Percentiles rank a stretch among this genome's conserved stretches.
These are phyloP conservation scores for Epinephelus cyanopodus DNA, from an alignment of 2,113 vertebrate genomes.

Conservation along the genomic window DNA sequence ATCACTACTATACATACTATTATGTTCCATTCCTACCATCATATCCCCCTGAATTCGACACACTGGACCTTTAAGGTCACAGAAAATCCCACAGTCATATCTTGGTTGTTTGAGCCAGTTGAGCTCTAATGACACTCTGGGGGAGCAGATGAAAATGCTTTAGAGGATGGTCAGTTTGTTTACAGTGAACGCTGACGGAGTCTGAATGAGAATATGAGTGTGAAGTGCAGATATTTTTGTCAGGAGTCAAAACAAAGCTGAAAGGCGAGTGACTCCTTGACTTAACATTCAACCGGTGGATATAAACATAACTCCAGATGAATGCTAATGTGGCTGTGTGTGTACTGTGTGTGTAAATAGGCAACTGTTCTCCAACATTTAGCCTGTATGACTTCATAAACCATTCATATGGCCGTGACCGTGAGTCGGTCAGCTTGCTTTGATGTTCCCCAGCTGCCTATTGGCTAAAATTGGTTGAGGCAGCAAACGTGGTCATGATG, in stretches of 20 bases:
- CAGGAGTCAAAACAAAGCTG: neutral
- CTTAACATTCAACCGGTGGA: slow-evolving; percentile 7
- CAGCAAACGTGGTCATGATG: neutral
- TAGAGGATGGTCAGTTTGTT: neutral
- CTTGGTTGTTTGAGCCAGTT: neutral
- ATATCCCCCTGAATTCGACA: too few relatives aligned
- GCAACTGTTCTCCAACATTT: neutral
- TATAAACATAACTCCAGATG: neutral
- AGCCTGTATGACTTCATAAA: neutral
- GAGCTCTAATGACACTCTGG: neutral
- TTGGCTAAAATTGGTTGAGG: neutral
- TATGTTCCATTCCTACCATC: too few relatives aligned
- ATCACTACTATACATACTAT: too few relatives aligned
- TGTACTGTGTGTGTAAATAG: neutral
- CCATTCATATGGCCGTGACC: neutral
- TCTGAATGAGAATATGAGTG: neutral
- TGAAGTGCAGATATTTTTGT: too few relatives aligned
- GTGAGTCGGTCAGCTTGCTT: too few relatives aligned
- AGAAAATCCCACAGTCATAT: neutral
- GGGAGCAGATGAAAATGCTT: neutral
- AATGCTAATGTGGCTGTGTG: slow-evolving; percentile 3
- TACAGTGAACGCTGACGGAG: neutral
- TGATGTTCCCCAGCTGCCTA: too few relatives aligned
- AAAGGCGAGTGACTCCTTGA: neutral
- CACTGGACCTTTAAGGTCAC: neutral